Evolutionary conservation across 2,113 vertebrate genomes (phyloP), one percentile per base, ranked within the genome.

Genomic region (Cyrtonyx montezumae): DNA sequence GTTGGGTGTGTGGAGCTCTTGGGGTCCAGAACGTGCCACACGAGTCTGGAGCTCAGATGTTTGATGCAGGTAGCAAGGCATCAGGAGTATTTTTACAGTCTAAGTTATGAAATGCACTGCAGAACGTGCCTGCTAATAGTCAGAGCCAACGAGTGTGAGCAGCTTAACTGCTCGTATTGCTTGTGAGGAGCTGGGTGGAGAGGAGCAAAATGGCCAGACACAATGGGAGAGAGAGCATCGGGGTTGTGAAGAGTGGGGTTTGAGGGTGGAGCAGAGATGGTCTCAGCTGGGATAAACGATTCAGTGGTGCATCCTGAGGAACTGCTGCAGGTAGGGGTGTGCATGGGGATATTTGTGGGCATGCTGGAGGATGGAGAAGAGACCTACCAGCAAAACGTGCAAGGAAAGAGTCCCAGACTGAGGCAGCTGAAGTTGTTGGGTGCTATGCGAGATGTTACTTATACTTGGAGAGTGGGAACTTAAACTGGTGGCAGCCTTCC

Each of bases 1-100:
- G 0, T 8, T 13, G n/a, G 0, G 5, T 16, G 34, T 22, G 62
- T n/a, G 32, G 45, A 32, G 13, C 40, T 8, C 45, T 71, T 2
- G 0, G 74, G 13, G 34, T 28, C 56, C 62, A 34, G 17, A 63
- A 28, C 1, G 1, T 23, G 3, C 40, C 56, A 22, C 46, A 9
- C n/a, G 25, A n/a, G 21, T 20, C 16, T 42, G 13, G 37, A 55
- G 69, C 11, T 21, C 36, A 34, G 66, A 34, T 51, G 30, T 11
- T 28, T 28, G 37, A 18, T 81, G 25, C 36, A 51, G 11, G 36
- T 63, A 58, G 34, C 20, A 11, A n/a, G 30, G 11, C 28, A 1
- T 28, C 51, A 46, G 48, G n/a, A 63, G 15, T 73, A 6, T 32
- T 82, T 49, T 63, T 68, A 36, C 59, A 56, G 42, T 13, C 1